These are phyloP conservation scores for Zygothrica quintamaculata DNA, from an alignment of 2,888 invertebrate species.

Conservation along the genomic window DNA sequence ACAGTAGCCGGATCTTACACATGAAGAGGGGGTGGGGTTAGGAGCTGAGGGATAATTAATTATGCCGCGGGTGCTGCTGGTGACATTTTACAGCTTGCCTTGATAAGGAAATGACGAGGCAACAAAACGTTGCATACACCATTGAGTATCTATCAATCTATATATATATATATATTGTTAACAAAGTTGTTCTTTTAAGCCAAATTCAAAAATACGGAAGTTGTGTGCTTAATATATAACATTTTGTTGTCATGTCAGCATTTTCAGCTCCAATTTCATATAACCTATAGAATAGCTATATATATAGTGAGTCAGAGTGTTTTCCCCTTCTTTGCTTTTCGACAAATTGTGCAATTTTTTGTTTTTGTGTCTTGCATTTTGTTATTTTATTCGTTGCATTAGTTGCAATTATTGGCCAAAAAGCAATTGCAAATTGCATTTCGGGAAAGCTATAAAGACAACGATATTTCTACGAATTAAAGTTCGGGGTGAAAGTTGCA, in stretches of 20 bases:
- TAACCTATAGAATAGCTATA: slow-evolving; percentile 11
- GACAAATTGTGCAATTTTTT: slow-evolving; percentile 71
- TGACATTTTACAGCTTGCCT: slow-evolving; percentile 62
- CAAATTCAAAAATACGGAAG: slow-evolving; percentile 33
- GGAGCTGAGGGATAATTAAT: slow-evolving; percentile 64
- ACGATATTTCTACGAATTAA: slow-evolving; percentile 33
- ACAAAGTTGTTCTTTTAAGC: not conserved
- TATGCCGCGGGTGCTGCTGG: slow-evolving; percentile 58
- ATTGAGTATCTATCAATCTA: not conserved
- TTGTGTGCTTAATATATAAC: slow-evolving; percentile 29
- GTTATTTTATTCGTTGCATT: slow-evolving; percentile 58
- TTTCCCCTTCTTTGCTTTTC: slow-evolving; percentile 38
- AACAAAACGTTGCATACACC: slow-evolving; percentile 18
- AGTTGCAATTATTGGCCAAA: slow-evolving; percentile 75
- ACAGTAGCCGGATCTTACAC: slow-evolving; percentile 41
- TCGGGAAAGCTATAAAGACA: slow-evolving; percentile 56
- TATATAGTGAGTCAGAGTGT: slow-evolving; percentile 39
- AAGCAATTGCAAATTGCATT: slow-evolving; percentile 76
- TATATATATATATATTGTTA: not conserved
- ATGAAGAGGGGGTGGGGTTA: too few species aligned
- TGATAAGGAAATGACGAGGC: slow-evolving; percentile 75
- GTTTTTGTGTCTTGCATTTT: slow-evolving; percentile 39
- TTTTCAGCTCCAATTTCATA: slow-evolving; percentile 43
- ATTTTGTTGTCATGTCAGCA: slow-evolving; percentile 54
- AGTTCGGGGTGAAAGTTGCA: slow-evolving; percentile 63